Conservation (phyloP, 2,888 invertebrate species). For the Pollenia griseotomentosa region DNA sequence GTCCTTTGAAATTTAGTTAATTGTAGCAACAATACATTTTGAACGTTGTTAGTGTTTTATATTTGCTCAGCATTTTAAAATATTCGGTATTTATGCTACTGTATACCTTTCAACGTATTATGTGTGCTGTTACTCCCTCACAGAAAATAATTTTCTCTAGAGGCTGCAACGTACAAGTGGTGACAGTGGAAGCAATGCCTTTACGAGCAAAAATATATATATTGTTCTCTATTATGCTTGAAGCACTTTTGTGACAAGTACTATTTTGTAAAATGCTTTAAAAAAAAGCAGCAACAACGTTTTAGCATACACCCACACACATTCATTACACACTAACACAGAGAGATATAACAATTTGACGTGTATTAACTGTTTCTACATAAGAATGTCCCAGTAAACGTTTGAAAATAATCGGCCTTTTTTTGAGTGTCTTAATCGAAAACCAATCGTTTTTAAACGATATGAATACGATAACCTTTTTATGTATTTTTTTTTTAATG, state of each 20-base stretch:
- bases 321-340: not conserved
- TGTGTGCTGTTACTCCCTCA: not conserved
- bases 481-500: too few relatives aligned
- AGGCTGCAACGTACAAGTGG: conserved; percentile 8
- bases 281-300: conserved; percentile 1
- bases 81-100: conserved; percentile 36
- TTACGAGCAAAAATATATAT: conserved; percentile 1
- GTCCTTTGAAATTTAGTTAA: not conserved
- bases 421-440: too few relatives aligned
- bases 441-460: too few relatives aligned
- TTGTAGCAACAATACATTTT: conserved; percentile 6
- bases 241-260: conserved; percentile 66
- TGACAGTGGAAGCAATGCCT: conserved; percentile 7
- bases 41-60: not conserved
- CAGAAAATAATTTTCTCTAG: conserved; percentile 17
- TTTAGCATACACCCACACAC: not conserved
- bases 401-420: too few relatives aligned
- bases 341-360: not conserved
- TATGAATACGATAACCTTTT: too few relatives aligned
- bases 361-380: too few relatives aligned
- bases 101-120: not conserved
- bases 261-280: conserved; percentile 39
- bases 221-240: conserved; percentile 50
- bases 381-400: too few relatives aligned
- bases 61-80: conserved; percentile 23